phyloP scores from a whole-genome alignment of 2,797 vertebrate species.

The Apodemus agrarius region DNA sequence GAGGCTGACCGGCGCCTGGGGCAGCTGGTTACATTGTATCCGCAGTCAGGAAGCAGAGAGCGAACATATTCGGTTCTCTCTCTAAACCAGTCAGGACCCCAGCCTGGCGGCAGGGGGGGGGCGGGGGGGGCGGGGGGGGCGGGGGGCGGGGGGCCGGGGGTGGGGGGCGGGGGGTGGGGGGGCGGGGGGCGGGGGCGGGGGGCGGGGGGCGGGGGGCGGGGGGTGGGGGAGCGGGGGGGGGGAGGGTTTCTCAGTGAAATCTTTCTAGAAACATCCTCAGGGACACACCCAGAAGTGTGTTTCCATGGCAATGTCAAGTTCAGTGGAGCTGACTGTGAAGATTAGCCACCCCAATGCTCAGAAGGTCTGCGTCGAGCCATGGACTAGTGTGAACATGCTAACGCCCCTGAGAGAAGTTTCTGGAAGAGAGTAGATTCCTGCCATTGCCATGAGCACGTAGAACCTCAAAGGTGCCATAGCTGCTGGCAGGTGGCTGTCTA shows the following conservation, averaged over 20 bases:
- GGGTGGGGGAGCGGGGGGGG: no score
- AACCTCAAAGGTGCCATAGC: neutral
- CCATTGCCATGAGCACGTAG: neutral
- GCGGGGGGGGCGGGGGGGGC: no score
- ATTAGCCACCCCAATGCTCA: neutral
- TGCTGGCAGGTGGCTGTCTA: neutral
- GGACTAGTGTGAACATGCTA: neutral
- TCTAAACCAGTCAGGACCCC: neutral
- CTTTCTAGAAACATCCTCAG: neutral
- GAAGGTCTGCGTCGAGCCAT: neutral
- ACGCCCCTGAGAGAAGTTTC: neutral
- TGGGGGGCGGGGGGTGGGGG: no score
- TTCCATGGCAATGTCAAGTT: neutral
- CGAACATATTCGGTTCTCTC: neutral
- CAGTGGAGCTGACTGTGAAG: neutral
- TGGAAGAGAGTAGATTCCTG: neutral
- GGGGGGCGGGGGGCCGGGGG: no score
- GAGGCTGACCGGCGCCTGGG: neutral
- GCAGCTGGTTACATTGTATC: neutral
- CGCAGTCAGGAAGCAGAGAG: neutral
- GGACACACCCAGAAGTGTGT: no score
- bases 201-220: no score
- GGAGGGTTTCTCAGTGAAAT: neutral
- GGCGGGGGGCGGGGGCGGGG: no score
- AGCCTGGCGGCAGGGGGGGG: no score